A percentile compares a stretch with the other conserved stretches of the same genome.
Evolutionary conservation across 2,888 invertebrate genomes (phyloP).

Genomic region (Scrobipalpa atriplicella): DNA sequence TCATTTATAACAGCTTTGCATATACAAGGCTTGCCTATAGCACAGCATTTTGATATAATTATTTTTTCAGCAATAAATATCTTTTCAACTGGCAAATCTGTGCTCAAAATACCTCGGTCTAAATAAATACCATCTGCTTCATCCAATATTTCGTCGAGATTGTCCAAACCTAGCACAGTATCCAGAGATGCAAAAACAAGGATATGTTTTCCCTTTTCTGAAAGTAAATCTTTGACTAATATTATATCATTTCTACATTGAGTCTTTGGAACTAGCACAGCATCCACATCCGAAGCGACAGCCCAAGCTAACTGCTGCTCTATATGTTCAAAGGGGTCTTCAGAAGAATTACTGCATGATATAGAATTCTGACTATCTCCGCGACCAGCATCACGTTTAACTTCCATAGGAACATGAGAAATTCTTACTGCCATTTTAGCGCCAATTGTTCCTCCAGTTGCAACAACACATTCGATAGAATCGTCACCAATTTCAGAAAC

Average conservation of each 20-base stretch:
- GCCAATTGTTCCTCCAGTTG: slow-evolving; percentile 77
- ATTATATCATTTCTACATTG: slow-evolving; percentile 60
- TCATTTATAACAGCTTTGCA: slow-evolving; percentile 95
- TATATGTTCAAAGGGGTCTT: slow-evolving; percentile 87
- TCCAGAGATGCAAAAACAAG: slow-evolving; percentile 71
- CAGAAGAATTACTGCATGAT: slow-evolving; percentile 83
- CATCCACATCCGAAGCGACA: slow-evolving; percentile 70
- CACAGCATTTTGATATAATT: slow-evolving; percentile 92
- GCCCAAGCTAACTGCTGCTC: slow-evolving; percentile 75
- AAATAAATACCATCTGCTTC: slow-evolving; percentile 94
- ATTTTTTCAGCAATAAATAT: slow-evolving; percentile 94
- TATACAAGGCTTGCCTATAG: slow-evolving; percentile 92
- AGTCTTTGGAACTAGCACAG: slow-evolving; percentile 62
- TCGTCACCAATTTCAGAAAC: slow-evolving; percentile 69
- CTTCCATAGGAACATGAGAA: slow-evolving; percentile 75
- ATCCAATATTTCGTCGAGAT: slow-evolving; percentile 88
- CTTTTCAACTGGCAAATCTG: slow-evolving; percentile 94
- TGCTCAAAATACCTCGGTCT: slow-evolving; percentile 92
- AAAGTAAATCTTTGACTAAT: slow-evolving; percentile 56
- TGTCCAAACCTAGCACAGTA: slow-evolving; percentile 61
- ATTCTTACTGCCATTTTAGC: slow-evolving; percentile 79
- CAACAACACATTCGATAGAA: slow-evolving; percentile 77
- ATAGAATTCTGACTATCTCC: slow-evolving; percentile 72
- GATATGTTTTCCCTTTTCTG: slow-evolving; percentile 71
- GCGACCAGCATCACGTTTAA: slow-evolving; percentile 56